These are phyloP conservation scores for Perognathus longimembris DNA, from an alignment of 2,113 vertebrate genomes.

Conservation along the genomic window DNA sequence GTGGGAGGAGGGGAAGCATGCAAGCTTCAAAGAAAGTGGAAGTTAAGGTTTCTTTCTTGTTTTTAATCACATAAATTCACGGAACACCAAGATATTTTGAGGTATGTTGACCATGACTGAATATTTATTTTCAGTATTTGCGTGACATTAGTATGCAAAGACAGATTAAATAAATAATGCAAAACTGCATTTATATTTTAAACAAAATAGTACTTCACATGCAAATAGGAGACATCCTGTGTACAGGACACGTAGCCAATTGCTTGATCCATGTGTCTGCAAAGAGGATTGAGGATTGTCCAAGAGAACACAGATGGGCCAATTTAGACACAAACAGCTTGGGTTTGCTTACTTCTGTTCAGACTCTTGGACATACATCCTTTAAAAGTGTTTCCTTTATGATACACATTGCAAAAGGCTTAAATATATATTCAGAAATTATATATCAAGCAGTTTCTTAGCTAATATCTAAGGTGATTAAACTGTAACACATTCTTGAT, in stretches of 20 bases:
- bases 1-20: slow-evolving; percentile 27
- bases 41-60: slow-evolving; percentile 19
- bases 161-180: slow-evolving; percentile 81
- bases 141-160: slow-evolving; percentile 81
- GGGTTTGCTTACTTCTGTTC: slow-evolving; percentile 86
- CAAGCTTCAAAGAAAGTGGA: slow-evolving; percentile 81
- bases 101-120: slow-evolving; percentile 78
- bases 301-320: slow-evolving; percentile 89
- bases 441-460: slow-evolving; percentile 82
- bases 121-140: slow-evolving; percentile 78
- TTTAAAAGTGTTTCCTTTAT: slow-evolving; percentile 72
- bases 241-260: slow-evolving; percentile 86
- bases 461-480: slow-evolving; percentile 67
- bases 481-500: slow-evolving; percentile 41
- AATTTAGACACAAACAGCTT: slow-evolving; percentile 88
- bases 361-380: slow-evolving; percentile 84
- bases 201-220: slow-evolving; percentile 86
- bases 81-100: slow-evolving; percentile 76
- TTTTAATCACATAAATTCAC: slow-evolving; percentile 44
- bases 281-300: slow-evolving; percentile 85
- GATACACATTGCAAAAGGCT: slow-evolving; percentile 61
- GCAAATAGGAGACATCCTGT: slow-evolving; percentile 90
- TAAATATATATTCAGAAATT: slow-evolving; percentile 75
- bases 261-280: slow-evolving; percentile 87
- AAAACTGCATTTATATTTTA: slow-evolving; percentile 84